phyloP scores from a whole-genome alignment of 2,888 invertebrate genomes.

The Liopterus haemorrhoidalis region DNA sequence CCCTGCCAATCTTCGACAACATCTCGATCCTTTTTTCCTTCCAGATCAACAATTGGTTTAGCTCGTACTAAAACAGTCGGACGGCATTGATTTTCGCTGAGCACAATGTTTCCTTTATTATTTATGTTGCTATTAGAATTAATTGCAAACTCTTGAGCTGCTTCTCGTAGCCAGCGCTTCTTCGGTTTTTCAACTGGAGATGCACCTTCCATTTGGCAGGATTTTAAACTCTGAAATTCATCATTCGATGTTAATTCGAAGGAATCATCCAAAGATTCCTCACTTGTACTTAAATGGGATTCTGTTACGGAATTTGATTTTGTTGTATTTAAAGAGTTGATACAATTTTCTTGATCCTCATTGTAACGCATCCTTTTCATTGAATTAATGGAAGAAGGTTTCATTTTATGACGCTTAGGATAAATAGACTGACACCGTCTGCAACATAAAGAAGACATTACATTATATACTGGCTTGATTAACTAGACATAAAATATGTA shows the following conservation, averaged over 20 bases:
- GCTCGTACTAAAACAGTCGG: constrained; percentile 51
- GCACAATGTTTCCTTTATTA: constrained; percentile 32
- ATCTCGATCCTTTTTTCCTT: constrained; percentile 36
- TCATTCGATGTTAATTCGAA: constrained; percentile 12
- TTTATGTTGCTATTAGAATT: constrained; percentile 34
- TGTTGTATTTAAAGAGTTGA: too few relatives aligned
- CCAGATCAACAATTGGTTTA: constrained; percentile 13
- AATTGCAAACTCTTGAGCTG: constrained; percentile 42
- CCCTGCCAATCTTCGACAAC: constrained; percentile 51
- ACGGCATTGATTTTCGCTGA: constrained; percentile 47
- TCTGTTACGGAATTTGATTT: constrained; percentile 6
- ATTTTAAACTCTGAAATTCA: constrained; percentile 15
- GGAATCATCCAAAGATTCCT: constrained; percentile 18
- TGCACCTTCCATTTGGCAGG: constrained; percentile 12
- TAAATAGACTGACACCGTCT: constrained; percentile 17
- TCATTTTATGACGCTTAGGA: constrained; percentile 9
- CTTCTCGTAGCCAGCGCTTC: constrained; percentile 56
- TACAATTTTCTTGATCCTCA: constrained; percentile 43
- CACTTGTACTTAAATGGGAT: constrained; percentile 17
- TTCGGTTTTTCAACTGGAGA: constrained; percentile 46
- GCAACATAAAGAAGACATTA: too few relatives aligned
- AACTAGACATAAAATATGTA: too few relatives aligned
- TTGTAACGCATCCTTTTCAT: constrained; percentile 37
- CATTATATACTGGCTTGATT: too few relatives aligned
- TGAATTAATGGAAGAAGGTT: constrained; percentile 6